Percentiles rank a stretch among this genome's conserved stretches.
These are phyloP conservation scores for Cylas formicarius DNA, from an alignment of 1,140 invertebrate genomes.

Conservation along the genomic window DNA sequence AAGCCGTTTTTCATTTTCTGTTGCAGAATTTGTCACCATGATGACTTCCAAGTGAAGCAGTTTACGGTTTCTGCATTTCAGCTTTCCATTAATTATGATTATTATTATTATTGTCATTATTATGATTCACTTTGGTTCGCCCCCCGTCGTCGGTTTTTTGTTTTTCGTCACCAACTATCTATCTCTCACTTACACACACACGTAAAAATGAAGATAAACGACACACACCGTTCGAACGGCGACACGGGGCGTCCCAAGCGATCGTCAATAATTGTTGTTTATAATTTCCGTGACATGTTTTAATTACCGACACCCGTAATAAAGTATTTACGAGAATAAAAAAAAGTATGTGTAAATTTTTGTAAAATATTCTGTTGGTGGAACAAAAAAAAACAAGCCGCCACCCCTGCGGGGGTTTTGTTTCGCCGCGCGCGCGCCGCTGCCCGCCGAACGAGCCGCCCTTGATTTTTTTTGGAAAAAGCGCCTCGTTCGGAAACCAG, in stretches of 20 bases:
- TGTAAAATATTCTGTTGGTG: constrained; percentile 44
- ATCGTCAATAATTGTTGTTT: constrained; percentile 39
- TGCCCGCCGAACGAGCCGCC: too few species aligned
- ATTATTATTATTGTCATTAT: too few species aligned
- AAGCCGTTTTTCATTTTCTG: too few species aligned
- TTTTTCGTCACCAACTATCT: too few species aligned
- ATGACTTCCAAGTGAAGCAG: constrained; percentile 94
- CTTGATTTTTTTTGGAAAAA: constrained; percentile 30
- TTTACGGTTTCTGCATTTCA: constrained; percentile 43
- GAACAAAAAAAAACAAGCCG: too few species aligned
- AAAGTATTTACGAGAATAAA: constrained; percentile 40
- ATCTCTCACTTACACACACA: constrained; percentile 27
- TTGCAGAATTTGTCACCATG: constrained; percentile 97
- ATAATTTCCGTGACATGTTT: constrained; percentile 39
- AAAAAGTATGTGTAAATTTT: constrained; percentile 44
- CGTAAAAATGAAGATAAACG: constrained; percentile 23
- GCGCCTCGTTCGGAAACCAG: constrained; percentile 9
- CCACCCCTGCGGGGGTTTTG: too few species aligned
- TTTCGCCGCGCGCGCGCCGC: too few species aligned
- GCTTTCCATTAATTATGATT: too few species aligned
- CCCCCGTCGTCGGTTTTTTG: too few species aligned
- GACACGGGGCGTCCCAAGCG: constrained; percentile 38
- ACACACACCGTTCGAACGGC: constrained; percentile 33
- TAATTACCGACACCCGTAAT: constrained; percentile 32
- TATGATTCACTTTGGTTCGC: constrained; percentile 44